Base-by-base conservation (phyloP, 2,113 vertebrate species). In the Phainopepla nitens region DNA sequence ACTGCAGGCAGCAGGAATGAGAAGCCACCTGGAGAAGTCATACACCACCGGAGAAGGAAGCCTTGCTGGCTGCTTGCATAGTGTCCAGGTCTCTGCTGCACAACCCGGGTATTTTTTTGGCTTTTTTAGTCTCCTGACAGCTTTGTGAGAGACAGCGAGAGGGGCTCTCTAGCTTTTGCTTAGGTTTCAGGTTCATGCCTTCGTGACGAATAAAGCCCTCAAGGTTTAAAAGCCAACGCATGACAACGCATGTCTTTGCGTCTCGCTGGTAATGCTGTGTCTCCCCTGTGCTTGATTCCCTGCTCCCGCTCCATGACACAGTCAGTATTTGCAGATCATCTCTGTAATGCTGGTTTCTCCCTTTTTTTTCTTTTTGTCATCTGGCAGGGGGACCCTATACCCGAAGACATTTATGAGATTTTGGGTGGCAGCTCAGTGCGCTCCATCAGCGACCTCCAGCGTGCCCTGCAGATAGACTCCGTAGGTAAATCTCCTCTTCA, bases 401-500 rank as follows among this genome's bases (percentile, higher is more conserved):
- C 99, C 0, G 97, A 97, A 93, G 99, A 99, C 76, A 98, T 99
- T 96, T 98, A 99, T 75, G 97, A 99, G 96, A 97, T 99, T 96
- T 98, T 99, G 97, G 98, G 98, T 91, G 98, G 97, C 96, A 98
- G 98, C 87, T 98, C 99, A 8, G 98, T 99, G 97, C 98, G 98
- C 79, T 99, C 99, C 84, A 98, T 99, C 71, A 98, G 98, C 18
- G 99, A 99, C 96, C 98, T 99, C 93, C 98, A 98, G 97, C 98
- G 97, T 33, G 98, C 99, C 96, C 98, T 99, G 96, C 98, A 92
- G 51, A 97, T 98, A 96, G 98, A 98, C 96, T 98, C 98, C 98
- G 98, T 98, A 99, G 99, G 99, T 99, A 99, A 99, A 99, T 98
- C 93, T 97, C 91, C 79, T 96, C 94, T 92, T 88, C 15, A 9